These are phyloP conservation scores for Habroteleia sp. DNA, from an alignment of 2,888 invertebrate species.

Conservation along the genomic window DNA sequence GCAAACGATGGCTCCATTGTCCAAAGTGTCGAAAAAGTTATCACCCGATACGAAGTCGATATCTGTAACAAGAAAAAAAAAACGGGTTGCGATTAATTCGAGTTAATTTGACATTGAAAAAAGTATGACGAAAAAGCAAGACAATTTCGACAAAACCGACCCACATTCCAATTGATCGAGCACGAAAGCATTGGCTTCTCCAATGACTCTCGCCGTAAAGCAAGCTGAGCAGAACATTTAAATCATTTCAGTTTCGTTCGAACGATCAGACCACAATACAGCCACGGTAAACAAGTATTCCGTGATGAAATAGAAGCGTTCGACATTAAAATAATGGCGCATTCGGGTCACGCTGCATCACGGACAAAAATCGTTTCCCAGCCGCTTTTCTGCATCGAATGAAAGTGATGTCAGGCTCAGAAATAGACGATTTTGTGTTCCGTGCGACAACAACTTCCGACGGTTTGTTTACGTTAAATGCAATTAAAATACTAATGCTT, in stretches of 20 bases:
- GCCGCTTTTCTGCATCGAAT: slow-evolving; percentile 17
- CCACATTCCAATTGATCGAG: slow-evolving; percentile 45
- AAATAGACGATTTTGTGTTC: no score
- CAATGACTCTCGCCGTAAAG: slow-evolving; percentile 51
- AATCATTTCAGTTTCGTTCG: slow-evolving; percentile 73
- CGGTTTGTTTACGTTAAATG: no score
- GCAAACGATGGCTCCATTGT: slow-evolving; percentile 92
- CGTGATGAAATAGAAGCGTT: slow-evolving; percentile 62
- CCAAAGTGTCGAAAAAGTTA: slow-evolving; percentile 90
- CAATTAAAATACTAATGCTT: slow-evolving; percentile 25
- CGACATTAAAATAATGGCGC: slow-evolving; percentile 53
- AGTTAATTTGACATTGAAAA: slow-evolving; percentile 4
- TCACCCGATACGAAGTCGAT: slow-evolving; percentile 88
- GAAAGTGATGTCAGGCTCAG: slow-evolving; percentile 36
- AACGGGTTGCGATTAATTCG: not conserved
- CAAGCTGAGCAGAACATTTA: slow-evolving; percentile 66
- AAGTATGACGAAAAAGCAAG: not conserved
- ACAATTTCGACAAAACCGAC: slow-evolving; percentile 33
- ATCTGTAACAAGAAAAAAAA: slow-evolving; percentile 82
- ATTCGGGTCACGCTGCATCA: slow-evolving; percentile 51
- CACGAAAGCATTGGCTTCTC: slow-evolving; percentile 56
- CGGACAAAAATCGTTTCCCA: slow-evolving; percentile 28
- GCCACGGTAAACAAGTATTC: slow-evolving; percentile 57
- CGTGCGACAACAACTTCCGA: no score
- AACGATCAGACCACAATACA: slow-evolving; percentile 63